Evolutionary conservation across 1,140 invertebrate species (phyloP), one percentile per base, ranked within the genome.

Genomic region (Coenobita brevimanus): DNA sequence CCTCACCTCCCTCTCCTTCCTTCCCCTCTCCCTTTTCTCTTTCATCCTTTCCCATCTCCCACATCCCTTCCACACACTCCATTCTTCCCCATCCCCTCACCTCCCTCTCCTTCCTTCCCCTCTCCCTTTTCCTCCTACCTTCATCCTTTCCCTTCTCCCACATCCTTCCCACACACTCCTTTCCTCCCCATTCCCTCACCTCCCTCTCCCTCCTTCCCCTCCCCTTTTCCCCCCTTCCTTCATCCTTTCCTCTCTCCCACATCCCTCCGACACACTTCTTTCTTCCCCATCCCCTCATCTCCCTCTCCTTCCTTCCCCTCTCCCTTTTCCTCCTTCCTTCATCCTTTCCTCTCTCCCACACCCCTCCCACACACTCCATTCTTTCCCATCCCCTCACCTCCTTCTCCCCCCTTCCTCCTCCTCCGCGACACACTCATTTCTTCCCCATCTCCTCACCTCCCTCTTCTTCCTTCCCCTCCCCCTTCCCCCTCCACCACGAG

Each of bases 131-230:
- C n/a, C n/a, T n/a, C n/a, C n/a, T n/a, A n/a, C n/a, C n/a, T n/a
- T n/a, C n/a, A n/a, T n/a, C n/a, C n/a, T n/a, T n/a, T n/a, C n/a
- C n/a, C n/a, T n/a, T n/a, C n/a, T n/a, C n/a, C n/a, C n/a, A n/a
- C 54, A 57, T n/a, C n/a, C n/a, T n/a, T n/a, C 62, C 36, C 62
- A 30, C 62, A 30, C 62, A 30, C 62, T 67, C 62, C 36, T 33
- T 67, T 33, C 36, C 62, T 67, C 62, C 36, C 62, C 36, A 24
- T 67, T 33, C 36, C 62, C 36, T 33, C 36, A 24, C 36, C 62
- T 67, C 62, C n/a, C 54, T 57, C 54, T 57, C 54, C n/a, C 54
- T 57, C 54, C n/a, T n/a, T 57, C 54, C n/a, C 54, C n/a, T n/a
- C n/a, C 54, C n/a, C 54, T 57, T n/a, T 57, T n/a, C n/a, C n/a